Conservation (phyloP, 2,797 vertebrate species). For the Silurus lanzhouensis region DNA sequence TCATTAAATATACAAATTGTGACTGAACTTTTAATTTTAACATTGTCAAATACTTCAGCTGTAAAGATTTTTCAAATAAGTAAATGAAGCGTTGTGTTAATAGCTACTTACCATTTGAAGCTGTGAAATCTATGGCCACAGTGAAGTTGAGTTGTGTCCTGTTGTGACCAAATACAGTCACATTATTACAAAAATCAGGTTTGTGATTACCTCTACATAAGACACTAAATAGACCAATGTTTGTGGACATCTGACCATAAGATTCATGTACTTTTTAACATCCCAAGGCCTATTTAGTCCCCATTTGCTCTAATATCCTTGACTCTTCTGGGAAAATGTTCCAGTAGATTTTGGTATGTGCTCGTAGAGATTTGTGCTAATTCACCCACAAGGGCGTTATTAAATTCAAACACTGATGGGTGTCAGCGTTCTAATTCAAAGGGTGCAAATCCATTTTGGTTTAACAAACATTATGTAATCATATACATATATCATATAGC, state of each 20-base stretch:
- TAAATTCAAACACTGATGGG: too few species aligned
- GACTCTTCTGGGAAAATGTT: too few species aligned
- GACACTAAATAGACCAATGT: neutral
- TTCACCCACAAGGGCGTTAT: too few species aligned
- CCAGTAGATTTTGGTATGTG: too few species aligned
- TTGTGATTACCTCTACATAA: neutral
- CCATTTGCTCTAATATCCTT: too few species aligned
- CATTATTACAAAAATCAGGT: neutral
- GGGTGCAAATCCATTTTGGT: neutral
- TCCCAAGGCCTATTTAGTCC: too few species aligned
- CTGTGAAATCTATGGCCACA: constrained; percentile 98
- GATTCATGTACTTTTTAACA: too few species aligned
- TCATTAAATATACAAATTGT: neutral
- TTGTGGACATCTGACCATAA: neutral
- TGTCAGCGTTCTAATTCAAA: too few species aligned
- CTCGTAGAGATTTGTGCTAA: too few species aligned
- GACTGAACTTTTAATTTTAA: neutral
- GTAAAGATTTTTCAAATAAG: neutral
- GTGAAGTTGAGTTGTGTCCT: constrained; percentile 99
- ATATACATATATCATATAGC: neutral
- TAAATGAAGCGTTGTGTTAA: neutral
- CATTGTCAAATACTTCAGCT: neutral
- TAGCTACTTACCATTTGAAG: constrained; percentile 88
- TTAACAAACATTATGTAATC: neutral
- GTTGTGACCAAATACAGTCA: constrained; percentile 37